phyloP scores from a whole-genome alignment of 2,888 invertebrate genomes.

The Bugulina stolonifera region DNA sequence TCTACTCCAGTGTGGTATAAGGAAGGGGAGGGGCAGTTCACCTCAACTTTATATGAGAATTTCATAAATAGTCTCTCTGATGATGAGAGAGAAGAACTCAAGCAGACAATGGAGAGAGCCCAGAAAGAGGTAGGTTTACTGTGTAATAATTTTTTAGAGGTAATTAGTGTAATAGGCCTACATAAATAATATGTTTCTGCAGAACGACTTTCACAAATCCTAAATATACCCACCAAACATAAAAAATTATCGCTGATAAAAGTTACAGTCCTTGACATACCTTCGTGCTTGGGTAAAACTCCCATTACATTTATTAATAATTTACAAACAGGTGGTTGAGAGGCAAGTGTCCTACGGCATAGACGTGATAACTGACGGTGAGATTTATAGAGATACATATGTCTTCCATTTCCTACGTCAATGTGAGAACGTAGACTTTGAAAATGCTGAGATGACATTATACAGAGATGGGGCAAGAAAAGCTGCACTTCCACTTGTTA shows the following conservation, averaged over 20 bases:
- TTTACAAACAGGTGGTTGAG: neutral
- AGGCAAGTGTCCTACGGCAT: slow-evolving; percentile 27
- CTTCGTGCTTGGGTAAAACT: too few species aligned
- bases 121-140: slow-evolving; percentile 12
- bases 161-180: too few species aligned
- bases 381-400: slow-evolving; percentile 28
- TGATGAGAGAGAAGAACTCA: neutral
- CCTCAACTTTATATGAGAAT: neutral
- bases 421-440: slow-evolving; percentile 28
- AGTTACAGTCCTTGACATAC: too few species aligned
- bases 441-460: neutral
- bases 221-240: too few species aligned
- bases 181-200: too few species aligned
- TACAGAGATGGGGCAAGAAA: slow-evolving; percentile 28
- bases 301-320: too few species aligned
- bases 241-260: too few species aligned
- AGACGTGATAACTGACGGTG: slow-evolving; percentile 29
- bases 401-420: slow-evolving; percentile 26
- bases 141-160: too few species aligned
- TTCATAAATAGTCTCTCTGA: neutral
- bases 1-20: slow-evolving; percentile 28
- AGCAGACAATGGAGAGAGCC: neutral
- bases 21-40: neutral
- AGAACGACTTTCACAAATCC: too few species aligned
- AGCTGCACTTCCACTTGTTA: slow-evolving; percentile 9